Conservation (phyloP, 2,888 invertebrate genomes). For the Eupithecia subfuscata region DNA sequence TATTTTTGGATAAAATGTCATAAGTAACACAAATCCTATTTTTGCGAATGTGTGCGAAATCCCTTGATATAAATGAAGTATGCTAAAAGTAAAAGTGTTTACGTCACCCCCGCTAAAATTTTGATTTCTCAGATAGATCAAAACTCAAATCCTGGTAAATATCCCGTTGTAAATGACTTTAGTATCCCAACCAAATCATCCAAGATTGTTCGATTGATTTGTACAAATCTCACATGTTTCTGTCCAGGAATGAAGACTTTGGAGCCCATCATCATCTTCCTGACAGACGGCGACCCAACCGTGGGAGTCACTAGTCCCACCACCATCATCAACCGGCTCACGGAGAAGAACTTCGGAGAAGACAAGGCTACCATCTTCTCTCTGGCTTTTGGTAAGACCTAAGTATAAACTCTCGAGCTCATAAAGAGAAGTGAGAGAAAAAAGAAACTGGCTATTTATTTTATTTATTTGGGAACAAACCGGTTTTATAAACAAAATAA, state of each 20-base stretch:
- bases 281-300: constrained; percentile 87
- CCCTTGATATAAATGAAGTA: too few relatives aligned
- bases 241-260: constrained; percentile 57
- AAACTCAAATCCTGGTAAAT: too few relatives aligned
- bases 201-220: background rate
- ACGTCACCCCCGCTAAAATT: background rate
- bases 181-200: background rate
- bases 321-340: constrained; percentile 79
- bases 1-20: background rate
- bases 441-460: too few relatives aligned
- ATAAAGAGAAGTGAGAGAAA: too few relatives aligned
- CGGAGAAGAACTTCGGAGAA: constrained; percentile 77
- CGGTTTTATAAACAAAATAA: too few relatives aligned
- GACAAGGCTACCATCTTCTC: constrained; percentile 85
- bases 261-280: constrained; percentile 86
- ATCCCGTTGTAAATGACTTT: too few relatives aligned
- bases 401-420: too few relatives aligned
- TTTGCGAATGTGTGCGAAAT: background rate
- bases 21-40: background rate
- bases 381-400: constrained; percentile 85
- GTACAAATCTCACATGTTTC: background rate
- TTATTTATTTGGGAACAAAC: too few relatives aligned
- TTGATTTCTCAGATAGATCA: background rate
- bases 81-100: background rate
- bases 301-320: constrained; percentile 81